These are phyloP conservation scores for Nomada flava DNA, from an alignment of 2,888 invertebrate genomes.

Conservation along the genomic window DNA sequence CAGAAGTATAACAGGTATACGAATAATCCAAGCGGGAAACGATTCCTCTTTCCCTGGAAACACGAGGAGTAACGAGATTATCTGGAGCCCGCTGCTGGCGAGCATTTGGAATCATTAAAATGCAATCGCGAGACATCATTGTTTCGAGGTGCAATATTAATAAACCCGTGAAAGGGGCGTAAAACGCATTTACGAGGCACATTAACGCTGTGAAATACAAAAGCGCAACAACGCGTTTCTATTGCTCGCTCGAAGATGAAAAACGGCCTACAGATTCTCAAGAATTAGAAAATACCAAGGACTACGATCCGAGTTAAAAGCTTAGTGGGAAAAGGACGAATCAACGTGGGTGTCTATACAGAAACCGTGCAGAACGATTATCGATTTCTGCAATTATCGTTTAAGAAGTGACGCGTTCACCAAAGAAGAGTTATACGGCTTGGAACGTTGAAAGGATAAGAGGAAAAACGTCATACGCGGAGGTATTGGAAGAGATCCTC, in stretches of 20 bases:
- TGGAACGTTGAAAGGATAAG: not conserved
- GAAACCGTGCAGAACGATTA: constrained; percentile 8
- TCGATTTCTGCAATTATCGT: constrained; percentile 1
- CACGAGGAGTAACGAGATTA: constrained; percentile 18
- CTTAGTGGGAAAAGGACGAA: not conserved
- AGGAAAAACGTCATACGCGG: not conserved
- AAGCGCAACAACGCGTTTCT: not conserved
- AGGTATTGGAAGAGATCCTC: constrained; percentile 6
- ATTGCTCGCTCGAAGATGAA: too few species aligned
- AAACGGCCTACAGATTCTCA: too few species aligned
- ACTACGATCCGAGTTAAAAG: not conserved
- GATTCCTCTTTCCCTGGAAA: not conserved
- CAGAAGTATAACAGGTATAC: not conserved
- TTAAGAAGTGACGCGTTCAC: constrained; percentile 23
- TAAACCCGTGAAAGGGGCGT: not conserved
- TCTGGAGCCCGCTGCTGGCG: not conserved
- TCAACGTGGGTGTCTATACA: not conserved
- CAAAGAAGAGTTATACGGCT: not conserved
- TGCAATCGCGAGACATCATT: constrained; percentile 3
- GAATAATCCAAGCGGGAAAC: not conserved
- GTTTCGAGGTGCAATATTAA: not conserved
- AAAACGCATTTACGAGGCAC: not conserved
- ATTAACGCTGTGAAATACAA: not conserved
- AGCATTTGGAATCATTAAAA: constrained; percentile 10
- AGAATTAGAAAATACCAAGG: not conserved